A percentile compares a stretch with the other conserved stretches of the same genome.
These are phyloP conservation scores for Percina caprodes DNA, from an alignment of 2,113 vertebrate genomes.

Conservation along the genomic window DNA sequence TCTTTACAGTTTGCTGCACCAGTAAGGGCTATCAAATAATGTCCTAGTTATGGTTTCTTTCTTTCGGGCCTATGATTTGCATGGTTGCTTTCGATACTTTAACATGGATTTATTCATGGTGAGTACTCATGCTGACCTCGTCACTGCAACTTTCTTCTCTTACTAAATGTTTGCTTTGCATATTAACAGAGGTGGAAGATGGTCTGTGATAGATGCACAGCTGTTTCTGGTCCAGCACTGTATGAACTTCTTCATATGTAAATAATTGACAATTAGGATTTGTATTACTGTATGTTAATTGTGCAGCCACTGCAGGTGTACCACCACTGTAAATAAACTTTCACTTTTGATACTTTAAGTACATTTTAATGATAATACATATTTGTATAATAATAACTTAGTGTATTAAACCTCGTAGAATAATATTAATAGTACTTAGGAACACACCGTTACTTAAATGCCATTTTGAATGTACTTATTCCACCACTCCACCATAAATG, in stretches of 20 bases:
- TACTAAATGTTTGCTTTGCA: constrained; percentile 7
- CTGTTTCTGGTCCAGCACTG: background rate
- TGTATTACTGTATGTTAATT: background rate
- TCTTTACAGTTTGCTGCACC: constrained; percentile 11
- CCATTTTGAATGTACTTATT: no score
- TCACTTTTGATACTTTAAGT: no score
- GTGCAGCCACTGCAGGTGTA: background rate
- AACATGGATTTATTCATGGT: constrained; percentile 53
- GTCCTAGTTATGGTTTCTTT: constrained; percentile 8
- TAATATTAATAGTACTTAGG: no score
- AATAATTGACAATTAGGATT: background rate
- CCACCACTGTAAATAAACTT: no score
- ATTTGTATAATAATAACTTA: no score
- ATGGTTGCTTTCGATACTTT: constrained; percentile 33
- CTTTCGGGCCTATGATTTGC: constrained; percentile 22
- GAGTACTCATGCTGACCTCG: constrained; percentile 22
- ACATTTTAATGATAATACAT: no score
- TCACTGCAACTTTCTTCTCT: constrained; percentile 5
- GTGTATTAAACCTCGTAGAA: no score
- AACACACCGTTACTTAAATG: no score
- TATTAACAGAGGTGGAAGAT: background rate
- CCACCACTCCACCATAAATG: no score
- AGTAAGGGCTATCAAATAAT: constrained; percentile 18
- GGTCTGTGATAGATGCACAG: background rate
- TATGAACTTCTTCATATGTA: background rate